Evolutionary conservation across 2,797 vertebrate species (phyloP).

Genomic region (Microctenopoma lineatum): DNA sequence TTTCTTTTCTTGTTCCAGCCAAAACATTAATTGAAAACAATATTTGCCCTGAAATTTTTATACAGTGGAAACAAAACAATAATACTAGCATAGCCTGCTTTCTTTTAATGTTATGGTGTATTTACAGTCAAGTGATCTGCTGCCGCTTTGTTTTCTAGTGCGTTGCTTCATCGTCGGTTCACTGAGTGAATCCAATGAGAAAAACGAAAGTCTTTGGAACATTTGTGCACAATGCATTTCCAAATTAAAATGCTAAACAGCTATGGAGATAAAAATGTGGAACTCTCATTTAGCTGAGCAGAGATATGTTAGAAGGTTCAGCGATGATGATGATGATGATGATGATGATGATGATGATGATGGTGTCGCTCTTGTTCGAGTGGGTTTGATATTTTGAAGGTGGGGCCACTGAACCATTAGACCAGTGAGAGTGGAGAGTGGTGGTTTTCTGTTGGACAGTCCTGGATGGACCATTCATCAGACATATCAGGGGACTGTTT

Average conservation of each 20-base stretch:
- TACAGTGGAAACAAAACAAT: background rate
- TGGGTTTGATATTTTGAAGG: constrained; percentile 29
- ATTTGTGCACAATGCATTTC: background rate
- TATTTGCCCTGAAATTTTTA: background rate
- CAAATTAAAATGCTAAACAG: background rate
- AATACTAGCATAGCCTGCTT: background rate
- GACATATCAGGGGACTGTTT: background rate
- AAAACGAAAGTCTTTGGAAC: background rate
- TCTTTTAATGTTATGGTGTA: background rate
- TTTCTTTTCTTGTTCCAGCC: constrained; percentile 7
- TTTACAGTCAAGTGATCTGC: constrained; percentile 4
- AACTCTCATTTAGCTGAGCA: background rate
- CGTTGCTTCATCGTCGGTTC: background rate
- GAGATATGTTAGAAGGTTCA: background rate
- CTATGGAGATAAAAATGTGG: background rate
- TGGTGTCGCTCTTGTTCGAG: background rate
- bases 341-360: too few relatives aligned
- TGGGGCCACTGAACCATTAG: constrained; percentile 11
- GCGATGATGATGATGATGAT: too few relatives aligned
- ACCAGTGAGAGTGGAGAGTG: background rate
- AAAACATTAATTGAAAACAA: constrained; percentile 23
- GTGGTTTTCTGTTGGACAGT: background rate
- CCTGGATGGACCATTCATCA: background rate
- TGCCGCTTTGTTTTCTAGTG: background rate
- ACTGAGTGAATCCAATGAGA: background rate